Evolutionary conservation across 1,140 invertebrate genomes (phyloP), one percentile per base, ranked within the genome.

Genomic region (Microplitis demolitor): DNA sequence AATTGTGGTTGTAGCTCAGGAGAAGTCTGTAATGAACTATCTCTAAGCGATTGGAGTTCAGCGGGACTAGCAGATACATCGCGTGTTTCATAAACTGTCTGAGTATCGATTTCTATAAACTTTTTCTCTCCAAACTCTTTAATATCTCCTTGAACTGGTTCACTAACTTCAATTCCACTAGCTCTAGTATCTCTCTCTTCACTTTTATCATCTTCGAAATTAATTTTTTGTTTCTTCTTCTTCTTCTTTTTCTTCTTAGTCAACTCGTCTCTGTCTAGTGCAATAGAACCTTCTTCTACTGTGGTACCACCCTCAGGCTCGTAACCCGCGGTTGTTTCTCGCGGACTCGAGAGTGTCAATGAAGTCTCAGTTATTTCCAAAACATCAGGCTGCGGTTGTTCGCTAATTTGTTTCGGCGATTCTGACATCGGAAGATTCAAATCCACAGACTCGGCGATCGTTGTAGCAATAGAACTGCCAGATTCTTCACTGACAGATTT

Each of bases 391-490:
- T 89, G 88, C 3, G 88, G 88, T 62, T 85, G 83, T 70, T 90
- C 88, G 68, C 87, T 87, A 13, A 79, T 80, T 45, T 82, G 81
- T 75, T 80, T 85, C 4, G 83, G 84, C 1, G 80, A 82, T 71
- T 88, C 87, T 16, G 78, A 85, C 83, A 79, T 35, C 1, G 86
- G 84, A 35, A 90, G 74, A 72, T 88, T 83, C 74, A 92, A 89
- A 63, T 91, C 89, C 37, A 89, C 89, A 4, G 91, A 91, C 76
- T 91, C 90, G n/a, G 85, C 88, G 54, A 92, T 82, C 71, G 89
- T 89, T 64, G 90, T 88, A 34, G 85, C 83, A n/a, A 87, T 62
- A 3, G 89, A 89, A 73, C 74, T 78, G 24, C 69, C 78, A 0
- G 82, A 83, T 66, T 84, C 80, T 9, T 74, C 83, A 75, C 56